These are phyloP conservation scores for Mastigias papua DNA, from an alignment of 30 jellyfish, hydroid and myxozoan genomes.

Conservation along the genomic window DNA sequence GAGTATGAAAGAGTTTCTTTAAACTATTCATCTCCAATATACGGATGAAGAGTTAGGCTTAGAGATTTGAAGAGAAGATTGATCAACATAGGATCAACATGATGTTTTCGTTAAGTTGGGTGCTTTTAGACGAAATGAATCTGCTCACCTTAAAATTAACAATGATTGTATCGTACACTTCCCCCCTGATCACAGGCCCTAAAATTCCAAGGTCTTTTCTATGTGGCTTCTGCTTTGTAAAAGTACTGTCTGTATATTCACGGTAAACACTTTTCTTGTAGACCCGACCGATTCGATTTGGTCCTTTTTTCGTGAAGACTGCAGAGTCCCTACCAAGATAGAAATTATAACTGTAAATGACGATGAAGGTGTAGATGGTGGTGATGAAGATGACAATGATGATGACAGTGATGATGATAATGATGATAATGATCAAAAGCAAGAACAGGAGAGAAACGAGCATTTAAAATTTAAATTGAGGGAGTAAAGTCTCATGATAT, in stretches of 20 bases:
- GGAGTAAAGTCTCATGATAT: no score
- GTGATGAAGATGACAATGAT: not conserved
- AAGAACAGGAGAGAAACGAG: no score
- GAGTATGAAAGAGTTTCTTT: no score
- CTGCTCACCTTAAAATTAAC: conserved; percentile 59
- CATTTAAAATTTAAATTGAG: no score
- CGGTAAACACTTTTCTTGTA: conserved; percentile 75
- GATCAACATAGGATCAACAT: no score
- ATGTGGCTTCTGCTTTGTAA: conserved; percentile 30
- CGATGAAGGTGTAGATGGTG: not conserved
- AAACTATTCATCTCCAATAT: no score
- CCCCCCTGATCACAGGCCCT: conserved; percentile 81
- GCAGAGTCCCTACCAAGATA: conserved; percentile 56
- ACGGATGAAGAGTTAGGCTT: no score
- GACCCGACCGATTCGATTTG: conserved; percentile 70
- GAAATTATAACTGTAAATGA: not conserved
- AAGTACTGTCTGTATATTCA: conserved; percentile 55
- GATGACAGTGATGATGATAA: not conserved
- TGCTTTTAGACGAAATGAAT: not conserved
- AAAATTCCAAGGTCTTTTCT: conserved; percentile 59
- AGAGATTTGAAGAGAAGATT: no score
- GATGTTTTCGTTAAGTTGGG: not conserved
- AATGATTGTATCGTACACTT: conserved; percentile 49
- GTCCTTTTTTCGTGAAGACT: conserved; percentile 59
- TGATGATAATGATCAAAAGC: not conserved